Base-by-base conservation (phyloP, 2,113 vertebrate species). In the Chinchilla lanigera region DNA sequence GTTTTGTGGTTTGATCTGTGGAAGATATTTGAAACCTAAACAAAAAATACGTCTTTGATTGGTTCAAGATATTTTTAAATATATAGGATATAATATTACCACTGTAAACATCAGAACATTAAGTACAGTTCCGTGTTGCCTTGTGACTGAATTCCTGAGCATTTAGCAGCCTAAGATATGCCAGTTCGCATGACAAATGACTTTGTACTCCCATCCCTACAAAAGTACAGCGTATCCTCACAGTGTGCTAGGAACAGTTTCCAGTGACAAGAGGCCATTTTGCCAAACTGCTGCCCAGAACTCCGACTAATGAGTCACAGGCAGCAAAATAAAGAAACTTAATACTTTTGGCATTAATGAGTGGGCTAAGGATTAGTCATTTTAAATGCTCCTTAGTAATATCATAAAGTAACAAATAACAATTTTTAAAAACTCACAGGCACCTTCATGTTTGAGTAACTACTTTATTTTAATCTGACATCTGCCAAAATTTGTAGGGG, bases 311-410 rank as follows among this genome's bases (percentile, higher is more conserved):
- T 88, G 95, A 98, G 83, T 96, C 96, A 88, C 69, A 92, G 67
- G 80, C 63, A 93, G 83, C 28, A 90, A 63, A 97, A 96, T 58
- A 96, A 93, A 96, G 96, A 97, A 95, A 95, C 20, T 63, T 95
- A 95, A 96, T 80, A 84, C 87, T 92, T 90, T 65, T 91, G 86
- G 80, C 89, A 94, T 95, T 95, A 95, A 88, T 92, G 83, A 95
- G 56, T 26, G 75, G 61, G 73, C 58, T 44, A 84, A 95, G 61
- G 84, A 97, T 93, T 93, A 73, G 69, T 95, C 87, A 96, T 94
- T 96, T 96, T 69, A 90, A 90, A 93, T 60, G 75, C 52, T 88
- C 75, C 41, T 96, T 95, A 95, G 78, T 93, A 96, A 95, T 86
- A 58, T 19, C 92, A 90, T 75, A 71, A 97, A 86, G 84, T 56